phyloP scores from a whole-genome alignment of 2,797 vertebrate species.

The Erithacus rubecula region DNA sequence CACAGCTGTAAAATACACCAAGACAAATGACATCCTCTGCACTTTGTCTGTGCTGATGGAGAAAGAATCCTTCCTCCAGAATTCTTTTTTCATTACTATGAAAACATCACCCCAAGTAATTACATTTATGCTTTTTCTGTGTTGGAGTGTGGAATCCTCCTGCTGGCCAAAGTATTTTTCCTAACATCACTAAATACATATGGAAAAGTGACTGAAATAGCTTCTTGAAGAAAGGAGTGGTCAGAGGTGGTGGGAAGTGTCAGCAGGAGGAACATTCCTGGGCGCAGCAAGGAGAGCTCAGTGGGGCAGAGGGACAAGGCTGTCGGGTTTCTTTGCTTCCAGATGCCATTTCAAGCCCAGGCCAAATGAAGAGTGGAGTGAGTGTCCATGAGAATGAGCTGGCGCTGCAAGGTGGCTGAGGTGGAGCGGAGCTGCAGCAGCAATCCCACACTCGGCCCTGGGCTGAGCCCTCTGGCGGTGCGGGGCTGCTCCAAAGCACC shows the following conservation, averaged over 20 bases:
- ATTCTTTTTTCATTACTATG: neutral
- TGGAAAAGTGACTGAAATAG: neutral
- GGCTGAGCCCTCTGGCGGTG: neutral
- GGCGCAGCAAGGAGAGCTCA: neutral
- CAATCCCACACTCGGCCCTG: neutral
- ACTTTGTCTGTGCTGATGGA: neutral
- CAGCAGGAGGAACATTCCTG: neutral
- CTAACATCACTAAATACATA: neutral
- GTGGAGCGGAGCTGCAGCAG: neutral
- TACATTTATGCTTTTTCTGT: neutral
- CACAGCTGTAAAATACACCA: neutral
- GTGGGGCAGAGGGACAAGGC: neutral
- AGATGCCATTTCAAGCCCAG: neutral
- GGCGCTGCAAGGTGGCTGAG: neutral
- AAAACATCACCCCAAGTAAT: neutral
- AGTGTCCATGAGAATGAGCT: neutral
- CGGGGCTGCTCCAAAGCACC: neutral
- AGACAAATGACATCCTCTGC: neutral
- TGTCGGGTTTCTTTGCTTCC: neutral
- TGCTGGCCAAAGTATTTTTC: neutral
- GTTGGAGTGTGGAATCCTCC: neutral
- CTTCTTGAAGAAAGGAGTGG: neutral
- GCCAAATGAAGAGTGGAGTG: neutral
- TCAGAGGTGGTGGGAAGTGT: neutral
- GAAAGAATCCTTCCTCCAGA: neutral